These are phyloP conservation scores for Lasiurus borealis DNA, from an alignment of 2,113 vertebrate genomes.

Conservation along the genomic window DNA sequence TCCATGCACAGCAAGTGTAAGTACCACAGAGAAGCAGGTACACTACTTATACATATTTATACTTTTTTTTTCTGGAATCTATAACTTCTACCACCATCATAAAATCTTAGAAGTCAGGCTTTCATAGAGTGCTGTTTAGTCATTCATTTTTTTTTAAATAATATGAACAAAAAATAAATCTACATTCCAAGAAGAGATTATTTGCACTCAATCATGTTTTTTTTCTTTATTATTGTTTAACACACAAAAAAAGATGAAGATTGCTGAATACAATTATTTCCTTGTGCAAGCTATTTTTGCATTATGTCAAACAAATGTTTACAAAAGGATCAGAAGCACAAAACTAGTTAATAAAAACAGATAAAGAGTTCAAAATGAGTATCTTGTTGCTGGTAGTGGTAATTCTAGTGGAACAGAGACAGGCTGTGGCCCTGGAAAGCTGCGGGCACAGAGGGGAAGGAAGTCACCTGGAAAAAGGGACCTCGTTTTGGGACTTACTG, in stretches of 20 bases:
- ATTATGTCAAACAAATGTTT: slow-evolving; percentile 20
- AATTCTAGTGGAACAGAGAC: background rate
- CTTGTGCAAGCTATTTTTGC: slow-evolving; percentile 5
- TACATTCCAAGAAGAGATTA: background rate
- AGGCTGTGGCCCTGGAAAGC: background rate
- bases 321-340: background rate
- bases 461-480: background rate
- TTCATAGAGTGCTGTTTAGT: background rate
- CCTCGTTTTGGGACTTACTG: background rate
- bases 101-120: background rate
- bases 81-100: background rate
- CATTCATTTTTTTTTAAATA: background rate
- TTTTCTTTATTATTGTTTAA: slow-evolving; percentile 60
- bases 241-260: slow-evolving; percentile 8
- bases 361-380: background rate
- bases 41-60: no score
- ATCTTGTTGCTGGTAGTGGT: background rate
- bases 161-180: background rate
- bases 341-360: slow-evolving; percentile 31
- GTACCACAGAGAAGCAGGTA: background rate
- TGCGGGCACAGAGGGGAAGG: background rate
- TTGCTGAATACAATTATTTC: background rate
- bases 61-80: background rate
- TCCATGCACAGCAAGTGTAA: background rate
- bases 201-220: background rate